Evolutionary conservation across 2,797 vertebrate genomes (phyloP).

Genomic region (Coracias cyanogaster): DNA sequence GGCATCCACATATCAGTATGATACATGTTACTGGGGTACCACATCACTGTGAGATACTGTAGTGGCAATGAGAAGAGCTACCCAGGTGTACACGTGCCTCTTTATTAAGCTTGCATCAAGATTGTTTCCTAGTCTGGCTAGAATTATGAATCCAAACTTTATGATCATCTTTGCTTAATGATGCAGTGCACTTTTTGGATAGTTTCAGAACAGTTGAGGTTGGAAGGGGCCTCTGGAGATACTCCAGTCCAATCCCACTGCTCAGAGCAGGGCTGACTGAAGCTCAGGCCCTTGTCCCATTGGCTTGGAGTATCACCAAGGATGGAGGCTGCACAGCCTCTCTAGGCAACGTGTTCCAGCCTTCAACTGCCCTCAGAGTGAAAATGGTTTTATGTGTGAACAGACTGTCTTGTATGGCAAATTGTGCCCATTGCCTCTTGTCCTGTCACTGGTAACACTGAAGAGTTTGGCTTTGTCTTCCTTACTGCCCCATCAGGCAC

Average conservation of each 20-base stretch:
- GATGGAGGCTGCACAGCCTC: neutral
- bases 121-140: neutral
- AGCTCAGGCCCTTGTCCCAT: neutral
- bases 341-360: neutral
- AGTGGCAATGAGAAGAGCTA: neutral
- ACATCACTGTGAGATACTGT: neutral
- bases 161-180: neutral
- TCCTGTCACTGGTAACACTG: neutral
- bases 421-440: neutral
- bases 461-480: neutral
- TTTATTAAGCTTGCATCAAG: neutral
- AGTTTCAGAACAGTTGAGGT: neutral
- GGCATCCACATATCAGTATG: rapidly evolving
- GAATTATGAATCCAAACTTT: neutral
- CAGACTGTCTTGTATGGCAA: neutral
- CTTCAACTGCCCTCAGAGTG: neutral
- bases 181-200: neutral
- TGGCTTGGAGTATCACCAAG: neutral
- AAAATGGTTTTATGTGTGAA: neutral
- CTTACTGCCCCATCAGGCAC: neutral
- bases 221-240: neutral
- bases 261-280: neutral
- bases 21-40: neutral
- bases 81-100: neutral
- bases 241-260: neutral